phyloP scores from a whole-genome alignment of 2,797 vertebrate genomes.

The Calcarius lapponicus region DNA sequence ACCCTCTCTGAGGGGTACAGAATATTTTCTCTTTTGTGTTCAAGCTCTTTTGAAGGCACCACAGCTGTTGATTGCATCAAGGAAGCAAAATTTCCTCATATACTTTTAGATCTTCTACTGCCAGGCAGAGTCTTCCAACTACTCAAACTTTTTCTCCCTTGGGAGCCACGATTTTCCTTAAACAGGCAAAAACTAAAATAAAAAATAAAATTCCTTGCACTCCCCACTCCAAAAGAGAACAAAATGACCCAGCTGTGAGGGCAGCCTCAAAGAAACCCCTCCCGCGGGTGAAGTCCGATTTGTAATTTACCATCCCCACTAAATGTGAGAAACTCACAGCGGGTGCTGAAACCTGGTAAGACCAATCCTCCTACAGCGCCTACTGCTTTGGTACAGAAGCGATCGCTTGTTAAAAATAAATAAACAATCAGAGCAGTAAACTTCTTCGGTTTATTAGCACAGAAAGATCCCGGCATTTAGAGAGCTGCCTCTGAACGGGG shows the following conservation, averaged over 20 bases:
- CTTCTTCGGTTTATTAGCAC: background rate
- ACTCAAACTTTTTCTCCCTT: background rate
- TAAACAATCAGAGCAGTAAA: background rate
- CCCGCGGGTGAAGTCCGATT: background rate
- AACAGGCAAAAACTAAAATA: background rate
- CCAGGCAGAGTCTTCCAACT: background rate
- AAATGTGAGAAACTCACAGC: background rate
- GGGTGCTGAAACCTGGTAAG: background rate
- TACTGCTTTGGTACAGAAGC: background rate
- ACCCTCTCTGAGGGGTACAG: rapidly evolving
- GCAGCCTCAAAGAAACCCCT: background rate
- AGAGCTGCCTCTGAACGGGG: background rate
- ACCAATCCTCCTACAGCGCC: background rate
- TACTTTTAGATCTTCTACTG: background rate
- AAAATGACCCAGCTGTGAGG: background rate
- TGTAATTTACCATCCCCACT: background rate
- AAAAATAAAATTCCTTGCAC: background rate
- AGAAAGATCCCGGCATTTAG: background rate
- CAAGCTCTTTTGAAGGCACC: background rate
- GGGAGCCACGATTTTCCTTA: background rate
- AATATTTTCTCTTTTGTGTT: background rate
- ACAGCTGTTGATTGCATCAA: background rate
- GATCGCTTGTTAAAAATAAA: background rate
- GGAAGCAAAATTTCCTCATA: background rate
- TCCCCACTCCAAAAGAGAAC: background rate